A percentile compares a stretch with the other conserved stretches of the same genome.
Evolutionary conservation across 2,113 vertebrate species (phyloP).

Genomic region (Labeo catla): DNA sequence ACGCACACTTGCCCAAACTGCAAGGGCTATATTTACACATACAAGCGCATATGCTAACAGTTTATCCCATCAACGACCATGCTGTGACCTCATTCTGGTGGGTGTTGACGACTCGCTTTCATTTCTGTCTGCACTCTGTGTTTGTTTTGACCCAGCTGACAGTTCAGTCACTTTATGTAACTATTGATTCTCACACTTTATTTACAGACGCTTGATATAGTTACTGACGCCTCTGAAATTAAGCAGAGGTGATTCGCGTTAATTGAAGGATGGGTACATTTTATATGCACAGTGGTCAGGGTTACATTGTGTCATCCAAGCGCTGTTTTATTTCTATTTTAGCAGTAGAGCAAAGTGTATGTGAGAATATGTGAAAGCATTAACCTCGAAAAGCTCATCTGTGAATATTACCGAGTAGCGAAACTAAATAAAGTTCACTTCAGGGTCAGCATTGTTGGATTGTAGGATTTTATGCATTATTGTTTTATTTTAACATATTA

Average conservation of each 20-base stretch:
- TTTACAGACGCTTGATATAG: constrained; percentile 25
- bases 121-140: constrained; percentile 57
- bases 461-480: constrained; percentile 47
- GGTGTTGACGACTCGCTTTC: constrained; percentile 54
- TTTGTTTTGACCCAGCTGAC: constrained; percentile 52
- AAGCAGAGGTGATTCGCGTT: neutral
- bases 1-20: constrained; percentile 97
- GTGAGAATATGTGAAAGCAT: constrained; percentile 65
- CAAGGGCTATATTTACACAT: constrained; percentile 98
- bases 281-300: constrained; percentile 3
- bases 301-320: neutral
- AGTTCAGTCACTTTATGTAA: constrained; percentile 63
- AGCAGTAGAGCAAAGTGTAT: constrained; percentile 1
- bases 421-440: constrained; percentile 53
- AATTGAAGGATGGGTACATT: neutral
- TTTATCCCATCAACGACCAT: constrained; percentile 53
- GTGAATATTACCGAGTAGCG: constrained; percentile 53
- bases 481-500: constrained; percentile 59
- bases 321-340: constrained; percentile 9
- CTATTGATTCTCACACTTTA: constrained; percentile 31
- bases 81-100: constrained; percentile 56
- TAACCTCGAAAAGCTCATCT: constrained; percentile 62
- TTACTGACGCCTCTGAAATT: neutral
- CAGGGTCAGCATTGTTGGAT: constrained; percentile 53
- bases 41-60: constrained; percentile 95